phyloP scores from a whole-genome alignment of 2,113 vertebrate species.

The Oncorhynchus clarkii region DNA sequence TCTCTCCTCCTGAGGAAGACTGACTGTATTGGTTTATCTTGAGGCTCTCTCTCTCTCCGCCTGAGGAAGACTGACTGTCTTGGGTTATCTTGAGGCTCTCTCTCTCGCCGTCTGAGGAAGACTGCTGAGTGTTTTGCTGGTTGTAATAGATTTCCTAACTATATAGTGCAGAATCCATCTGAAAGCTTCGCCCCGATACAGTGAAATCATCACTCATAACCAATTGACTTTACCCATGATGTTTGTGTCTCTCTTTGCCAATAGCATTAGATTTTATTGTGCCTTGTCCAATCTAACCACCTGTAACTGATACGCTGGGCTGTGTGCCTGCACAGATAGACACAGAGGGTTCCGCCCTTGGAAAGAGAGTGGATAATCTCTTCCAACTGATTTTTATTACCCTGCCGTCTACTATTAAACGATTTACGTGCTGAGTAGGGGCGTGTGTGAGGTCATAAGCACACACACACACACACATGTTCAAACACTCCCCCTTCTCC shows the following conservation, averaged over 20 bases:
- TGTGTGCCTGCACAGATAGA: neutral
- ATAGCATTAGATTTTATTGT: neutral
- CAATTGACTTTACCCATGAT: neutral
- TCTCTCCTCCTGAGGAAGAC: too few species aligned
- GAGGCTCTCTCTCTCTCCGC: too few species aligned
- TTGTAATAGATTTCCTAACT: neutral
- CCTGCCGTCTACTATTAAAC: neutral
- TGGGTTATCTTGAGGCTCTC: too few species aligned
- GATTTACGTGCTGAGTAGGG: neutral
- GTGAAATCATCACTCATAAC: too few species aligned
- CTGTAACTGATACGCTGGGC: neutral
- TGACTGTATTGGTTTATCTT: too few species aligned
- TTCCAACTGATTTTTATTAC: neutral
- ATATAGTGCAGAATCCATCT: too few species aligned
- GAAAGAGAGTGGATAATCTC: neutral
- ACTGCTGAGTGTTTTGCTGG: neutral
- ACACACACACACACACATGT: neutral
- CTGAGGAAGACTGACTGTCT: too few species aligned
- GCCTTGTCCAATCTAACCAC: neutral
- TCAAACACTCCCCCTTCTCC: conserved; percentile 1
- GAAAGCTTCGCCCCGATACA: neutral
- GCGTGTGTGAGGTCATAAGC: neutral
- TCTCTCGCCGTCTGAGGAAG: too few species aligned
- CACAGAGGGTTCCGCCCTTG: neutral
- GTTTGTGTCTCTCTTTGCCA: neutral